phyloP scores from a whole-genome alignment of 2,888 invertebrate genomes.

The Brachypalpus laphriformis region DNA sequence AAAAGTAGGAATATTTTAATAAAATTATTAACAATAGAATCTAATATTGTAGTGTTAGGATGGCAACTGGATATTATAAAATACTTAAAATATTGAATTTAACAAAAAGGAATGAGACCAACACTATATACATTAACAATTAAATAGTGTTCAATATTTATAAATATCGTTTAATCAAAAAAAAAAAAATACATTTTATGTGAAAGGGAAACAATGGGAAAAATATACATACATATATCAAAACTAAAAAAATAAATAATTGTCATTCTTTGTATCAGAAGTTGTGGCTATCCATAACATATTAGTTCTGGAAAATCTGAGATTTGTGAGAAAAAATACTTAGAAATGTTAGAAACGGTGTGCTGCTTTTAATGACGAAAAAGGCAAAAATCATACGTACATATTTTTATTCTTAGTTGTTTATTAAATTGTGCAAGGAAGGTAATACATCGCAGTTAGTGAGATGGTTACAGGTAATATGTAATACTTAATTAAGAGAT shows the following conservation, averaged over 20 bases:
- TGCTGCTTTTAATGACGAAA: conserved; percentile 18
- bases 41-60: conserved; percentile 59
- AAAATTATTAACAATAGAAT: conserved; percentile 54
- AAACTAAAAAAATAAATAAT: background rate
- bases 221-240: conserved; percentile 6
- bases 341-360: conserved; percentile 12
- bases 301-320: background rate
- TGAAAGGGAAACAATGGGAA: conserved; percentile 1
- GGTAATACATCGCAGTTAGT: background rate
- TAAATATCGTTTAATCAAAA: conserved; percentile 29
- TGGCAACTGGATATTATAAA: conserved; percentile 25
- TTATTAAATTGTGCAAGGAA: conserved; percentile 19
- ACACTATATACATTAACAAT: conserved; percentile 35
- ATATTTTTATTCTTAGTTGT: conserved; percentile 4
- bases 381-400: background rate
- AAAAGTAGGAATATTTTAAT: conserved; percentile 69
- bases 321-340: background rate
- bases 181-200: conserved; percentile 18
- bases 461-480: conserved; percentile 7
- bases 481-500: background rate
- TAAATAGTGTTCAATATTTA: conserved; percentile 49
- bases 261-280: conserved; percentile 34
- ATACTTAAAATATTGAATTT: conserved; percentile 20
- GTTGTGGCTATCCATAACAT: conserved; percentile 12
- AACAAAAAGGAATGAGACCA: conserved; percentile 50